Conservation (phyloP, 2,113 vertebrate species). For the Pyrgilauda ruficollis region DNA sequence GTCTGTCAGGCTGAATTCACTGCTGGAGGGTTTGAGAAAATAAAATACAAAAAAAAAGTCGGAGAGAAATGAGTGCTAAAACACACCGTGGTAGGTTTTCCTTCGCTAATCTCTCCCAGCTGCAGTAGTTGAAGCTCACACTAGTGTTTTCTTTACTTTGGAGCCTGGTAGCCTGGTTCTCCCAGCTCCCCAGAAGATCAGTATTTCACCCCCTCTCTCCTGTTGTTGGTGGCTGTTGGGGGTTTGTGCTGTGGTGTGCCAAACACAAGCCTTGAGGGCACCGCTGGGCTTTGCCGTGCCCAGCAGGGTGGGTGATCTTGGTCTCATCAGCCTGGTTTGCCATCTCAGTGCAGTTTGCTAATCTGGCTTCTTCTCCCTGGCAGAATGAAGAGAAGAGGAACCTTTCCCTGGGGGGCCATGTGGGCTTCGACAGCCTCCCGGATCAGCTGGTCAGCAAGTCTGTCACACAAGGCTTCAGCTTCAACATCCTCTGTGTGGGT, state of each 20-base stretch:
- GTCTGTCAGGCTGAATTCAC: not conserved
- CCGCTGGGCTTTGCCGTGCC: not conserved
- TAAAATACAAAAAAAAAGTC: not conserved
- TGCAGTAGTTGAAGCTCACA: not conserved
- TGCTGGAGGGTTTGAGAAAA: not conserved
- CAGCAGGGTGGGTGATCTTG: not conserved
- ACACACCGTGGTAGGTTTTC: not conserved
- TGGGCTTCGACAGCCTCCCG: slow-evolving; percentile 96
- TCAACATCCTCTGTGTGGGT: slow-evolving; percentile 99
- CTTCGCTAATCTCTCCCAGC: not conserved
- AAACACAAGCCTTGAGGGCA: not conserved
- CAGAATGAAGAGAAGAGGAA: slow-evolving; percentile 91
- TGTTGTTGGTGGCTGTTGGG: not conserved
- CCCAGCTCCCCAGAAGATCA: not conserved
- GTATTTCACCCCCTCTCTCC: not conserved
- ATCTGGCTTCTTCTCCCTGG: not conserved
- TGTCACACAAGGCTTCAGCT: slow-evolving; percentile 95
- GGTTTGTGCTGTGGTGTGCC: not conserved
- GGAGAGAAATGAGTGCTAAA: not conserved
- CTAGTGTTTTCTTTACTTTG: not conserved
- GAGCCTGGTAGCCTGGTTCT: not conserved
- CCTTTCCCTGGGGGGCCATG: slow-evolving; percentile 91
- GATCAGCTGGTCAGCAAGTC: slow-evolving; percentile 99
- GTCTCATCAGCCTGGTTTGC: not conserved
- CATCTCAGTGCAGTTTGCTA: not conserved